Percentiles rank a stretch among this genome's conserved stretches.
Evolutionary conservation across 37 sponge, comb jelly and placozoan genomes (phyloP).

Genomic region (Chondrosia reniformis): DNA sequence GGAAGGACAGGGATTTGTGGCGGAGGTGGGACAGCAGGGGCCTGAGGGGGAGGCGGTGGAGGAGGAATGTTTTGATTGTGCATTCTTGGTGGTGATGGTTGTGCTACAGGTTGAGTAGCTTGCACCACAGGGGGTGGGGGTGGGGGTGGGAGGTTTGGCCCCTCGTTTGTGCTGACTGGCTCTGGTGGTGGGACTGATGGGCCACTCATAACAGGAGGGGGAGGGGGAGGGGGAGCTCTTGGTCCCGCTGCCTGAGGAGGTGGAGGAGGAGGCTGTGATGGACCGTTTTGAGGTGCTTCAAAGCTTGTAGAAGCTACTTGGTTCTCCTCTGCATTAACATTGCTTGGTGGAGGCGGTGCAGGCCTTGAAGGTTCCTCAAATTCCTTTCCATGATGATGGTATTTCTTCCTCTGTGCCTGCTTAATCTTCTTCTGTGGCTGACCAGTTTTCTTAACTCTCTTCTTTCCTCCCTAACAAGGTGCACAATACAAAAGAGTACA

Average conservation of each 20-base stretch:
- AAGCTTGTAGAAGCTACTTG: background rate
- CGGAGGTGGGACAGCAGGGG: background rate
- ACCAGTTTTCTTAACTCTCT: background rate
- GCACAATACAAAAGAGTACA: background rate
- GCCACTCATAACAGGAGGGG: conserved; percentile 42
- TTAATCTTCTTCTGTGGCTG: conserved; percentile 14
- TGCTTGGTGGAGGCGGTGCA: conserved; percentile 2
- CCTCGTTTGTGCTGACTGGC: background rate
- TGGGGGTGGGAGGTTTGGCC: background rate
- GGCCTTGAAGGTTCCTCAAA: conserved; percentile 5
- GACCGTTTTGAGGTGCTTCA: background rate
- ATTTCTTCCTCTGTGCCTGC: conserved; percentile 12
- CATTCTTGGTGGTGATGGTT: background rate
- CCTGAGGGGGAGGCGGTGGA: conserved; percentile 8
- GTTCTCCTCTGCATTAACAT: background rate
- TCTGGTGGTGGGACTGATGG: conserved; percentile 32
- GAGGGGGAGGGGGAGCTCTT: conserved; percentile 21
- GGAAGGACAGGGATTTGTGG: background rate
- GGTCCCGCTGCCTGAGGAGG: conserved; percentile 7
- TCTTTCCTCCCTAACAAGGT: conserved; percentile 8
- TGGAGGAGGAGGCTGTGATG: conserved; percentile 16
- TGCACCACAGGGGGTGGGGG: background rate
- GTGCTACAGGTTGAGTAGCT: conserved; percentile 35
- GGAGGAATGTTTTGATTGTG: conserved; percentile 25
- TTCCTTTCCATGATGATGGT: conserved; percentile 16